Evolutionary conservation across 1,140 invertebrate genomes (phyloP).

Genomic region (Coptotermes formosanus): DNA sequence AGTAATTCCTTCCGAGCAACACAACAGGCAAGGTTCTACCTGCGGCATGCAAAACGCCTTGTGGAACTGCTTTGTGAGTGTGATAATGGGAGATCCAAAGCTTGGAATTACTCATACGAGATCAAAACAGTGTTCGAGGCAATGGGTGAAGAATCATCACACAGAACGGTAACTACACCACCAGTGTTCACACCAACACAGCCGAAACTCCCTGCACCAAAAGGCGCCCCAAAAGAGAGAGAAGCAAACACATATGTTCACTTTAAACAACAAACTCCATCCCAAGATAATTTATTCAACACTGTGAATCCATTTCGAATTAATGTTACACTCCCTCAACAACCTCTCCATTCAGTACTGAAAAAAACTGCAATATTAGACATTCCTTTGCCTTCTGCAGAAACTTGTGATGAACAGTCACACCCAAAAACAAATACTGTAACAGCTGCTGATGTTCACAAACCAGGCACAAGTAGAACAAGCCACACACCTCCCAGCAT

Average conservation of each 20-base stretch:
- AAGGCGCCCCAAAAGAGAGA: too few relatives aligned
- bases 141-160: conserved; percentile 39
- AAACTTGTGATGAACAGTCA: background rate
- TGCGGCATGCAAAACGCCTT: conserved; percentile 67
- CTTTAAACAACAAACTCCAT: too few relatives aligned
- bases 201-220: too few relatives aligned
- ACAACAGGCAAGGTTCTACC: conserved; percentile 60
- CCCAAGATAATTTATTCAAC: too few relatives aligned
- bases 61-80: conserved; percentile 63
- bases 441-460: background rate
- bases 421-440: background rate
- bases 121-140: conserved; percentile 41
- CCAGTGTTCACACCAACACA: too few relatives aligned
- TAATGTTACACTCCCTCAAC: background rate
- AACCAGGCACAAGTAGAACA: background rate
- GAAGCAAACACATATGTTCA: too few relatives aligned
- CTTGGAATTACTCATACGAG: conserved; percentile 51
- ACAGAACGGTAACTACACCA: too few relatives aligned
- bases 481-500: background rate
- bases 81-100: conserved; percentile 42
- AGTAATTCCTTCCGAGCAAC: conserved; percentile 58
- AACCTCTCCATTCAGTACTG: background rate
- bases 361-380: background rate
- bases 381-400: background rate
- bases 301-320: background rate